Base-by-base conservation (phyloP, 2,888 invertebrate species). In the Hydrotaea cyrtoneurina region DNA sequence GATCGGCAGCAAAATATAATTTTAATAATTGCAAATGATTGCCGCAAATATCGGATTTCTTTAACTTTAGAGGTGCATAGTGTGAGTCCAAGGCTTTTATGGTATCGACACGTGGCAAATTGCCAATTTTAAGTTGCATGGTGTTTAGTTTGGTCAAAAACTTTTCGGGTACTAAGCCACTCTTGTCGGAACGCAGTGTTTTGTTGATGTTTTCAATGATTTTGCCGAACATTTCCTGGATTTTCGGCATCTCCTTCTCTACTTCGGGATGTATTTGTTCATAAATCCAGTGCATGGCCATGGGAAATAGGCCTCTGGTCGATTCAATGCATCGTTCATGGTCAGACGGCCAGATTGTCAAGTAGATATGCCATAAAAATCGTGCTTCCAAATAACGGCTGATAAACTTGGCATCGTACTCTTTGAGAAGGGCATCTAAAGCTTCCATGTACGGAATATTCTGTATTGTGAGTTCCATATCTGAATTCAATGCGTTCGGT, bases 311-410 rank as follows among this genome's bases (percentile, higher is more conserved):
- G 36, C 80, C 80, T 57, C 86, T 83, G 8, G 73, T 75, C 15
- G 73, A 78, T 0, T 76, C 21, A 17, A 85, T 71, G 50, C 88
- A 87, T 10, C 84, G 2, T 4, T 86, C 0, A n/a, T 19, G 5
- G 80, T 62, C 0, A 78, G 80, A 0, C 7, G 31, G 31, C 31
- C 2, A 7, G 7, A 31, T 31, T 31, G 2, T 7, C 31, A 7
- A 2, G 7, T 31, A 31, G 2, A 31, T 31, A 7, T 85, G 55
- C 83, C 78, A 83, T 0, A 87, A 17, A 19, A 88, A 88, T 15
- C 87, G 80, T 19, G 87, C 17, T 83, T 86, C 85, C 39, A 87
- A 78, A 64, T 88, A 88, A 53, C 87, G 85, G 15, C 86, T 82
- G 0, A 88, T 23, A 64, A 85, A 84, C 10, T 85, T 83, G n/a